phyloP scores from a whole-genome alignment of 2,888 invertebrate genomes.

The Agriopis leucophaearia region DNA sequence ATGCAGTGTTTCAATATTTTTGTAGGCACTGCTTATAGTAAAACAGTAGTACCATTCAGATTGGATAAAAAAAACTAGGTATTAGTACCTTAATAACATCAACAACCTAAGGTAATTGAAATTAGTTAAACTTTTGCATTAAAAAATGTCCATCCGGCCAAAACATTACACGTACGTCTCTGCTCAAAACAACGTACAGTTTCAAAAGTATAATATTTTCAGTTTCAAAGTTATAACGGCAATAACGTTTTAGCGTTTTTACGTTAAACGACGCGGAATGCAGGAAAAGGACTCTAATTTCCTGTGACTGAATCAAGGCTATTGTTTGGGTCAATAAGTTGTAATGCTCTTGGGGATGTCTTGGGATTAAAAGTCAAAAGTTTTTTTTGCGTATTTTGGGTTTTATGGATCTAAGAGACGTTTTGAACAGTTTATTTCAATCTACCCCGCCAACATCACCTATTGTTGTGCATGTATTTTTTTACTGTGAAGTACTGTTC shows the following conservation, averaged over 20 bases:
- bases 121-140: too few species aligned
- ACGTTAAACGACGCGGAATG: conserved; percentile 25
- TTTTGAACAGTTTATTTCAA: too few species aligned
- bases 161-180: neutral
- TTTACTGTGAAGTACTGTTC: too few species aligned
- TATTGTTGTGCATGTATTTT: too few species aligned
- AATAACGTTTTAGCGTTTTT: conserved; percentile 29
- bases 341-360: conserved; percentile 1
- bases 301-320: conserved; percentile 2
- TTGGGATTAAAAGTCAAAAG: neutral
- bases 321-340: conserved; percentile 18
- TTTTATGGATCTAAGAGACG: neutral
- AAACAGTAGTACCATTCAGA: too few species aligned
- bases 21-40: too few species aligned
- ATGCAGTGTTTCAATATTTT: too few species aligned
- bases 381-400: neutral
- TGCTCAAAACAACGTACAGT: conserved; percentile 48
- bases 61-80: too few species aligned
- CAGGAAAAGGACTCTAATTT: conserved; percentile 23
- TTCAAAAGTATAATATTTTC: conserved; percentile 30
- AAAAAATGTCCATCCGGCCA: neutral
- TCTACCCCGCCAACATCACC: too few species aligned
- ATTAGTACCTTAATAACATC: too few species aligned
- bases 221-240: conserved; percentile 25
- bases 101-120: too few species aligned